These are phyloP conservation scores for Forpus xanthops DNA, from an alignment of 2,797 vertebrate species.

Conservation along the genomic window DNA sequence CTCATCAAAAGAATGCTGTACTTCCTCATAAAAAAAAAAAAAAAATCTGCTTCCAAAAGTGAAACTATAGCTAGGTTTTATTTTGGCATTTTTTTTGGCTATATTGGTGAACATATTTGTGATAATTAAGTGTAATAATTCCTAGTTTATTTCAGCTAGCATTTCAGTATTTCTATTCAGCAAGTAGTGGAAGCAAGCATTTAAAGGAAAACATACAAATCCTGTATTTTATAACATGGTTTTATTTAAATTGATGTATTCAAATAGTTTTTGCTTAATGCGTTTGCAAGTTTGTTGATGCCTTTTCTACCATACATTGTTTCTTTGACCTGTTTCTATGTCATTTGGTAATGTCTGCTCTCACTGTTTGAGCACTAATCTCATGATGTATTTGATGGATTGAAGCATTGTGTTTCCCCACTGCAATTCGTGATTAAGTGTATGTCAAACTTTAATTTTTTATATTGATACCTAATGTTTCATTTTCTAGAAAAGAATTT, in stretches of 20 bases:
- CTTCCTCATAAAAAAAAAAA: not conserved
- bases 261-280: constrained; percentile 47
- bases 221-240: constrained; percentile 8
- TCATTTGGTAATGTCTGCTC: constrained; percentile 72
- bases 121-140: constrained; percentile 5
- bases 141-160: not conserved
- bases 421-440: constrained; percentile 42
- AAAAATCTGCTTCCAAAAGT: not conserved
- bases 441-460: not conserved
- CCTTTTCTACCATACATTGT: constrained; percentile 59
- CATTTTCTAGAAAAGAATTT: not conserved
- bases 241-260: not conserved
- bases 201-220: constrained; percentile 17
- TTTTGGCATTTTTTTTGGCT: not conserved
- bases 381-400: constrained; percentile 65
- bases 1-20: not conserved
- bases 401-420: constrained; percentile 71
- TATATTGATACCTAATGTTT: not conserved
- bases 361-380: constrained; percentile 67
- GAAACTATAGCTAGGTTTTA: not conserved
- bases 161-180: constrained; percentile 18
- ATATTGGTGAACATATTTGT: not conserved
- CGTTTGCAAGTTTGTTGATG: constrained; percentile 53
- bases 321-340: constrained; percentile 69
- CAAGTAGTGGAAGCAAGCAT: constrained; percentile 6